Conservation (phyloP, 2,888 invertebrate species). For the Stomorhina lunata region DNA sequence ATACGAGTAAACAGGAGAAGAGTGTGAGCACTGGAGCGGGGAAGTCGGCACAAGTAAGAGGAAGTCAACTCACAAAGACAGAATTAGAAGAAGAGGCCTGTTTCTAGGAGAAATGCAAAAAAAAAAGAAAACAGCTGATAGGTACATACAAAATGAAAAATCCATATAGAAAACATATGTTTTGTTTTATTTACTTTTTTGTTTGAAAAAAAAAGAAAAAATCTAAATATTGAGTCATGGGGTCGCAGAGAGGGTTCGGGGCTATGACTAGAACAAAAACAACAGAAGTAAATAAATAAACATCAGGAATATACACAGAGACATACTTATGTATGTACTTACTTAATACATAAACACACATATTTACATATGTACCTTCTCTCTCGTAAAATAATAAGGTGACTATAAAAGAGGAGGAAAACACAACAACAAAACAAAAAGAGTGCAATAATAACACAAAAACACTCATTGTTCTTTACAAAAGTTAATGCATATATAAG, state of each 20-base stretch:
- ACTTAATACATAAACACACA: neutral
- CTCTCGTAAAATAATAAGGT: neutral
- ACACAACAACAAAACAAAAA: conserved; percentile 8
- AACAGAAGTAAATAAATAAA: neutral
- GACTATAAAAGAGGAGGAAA: conserved; percentile 25
- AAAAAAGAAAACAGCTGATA: conserved; percentile 60
- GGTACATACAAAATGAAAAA: conserved; percentile 43
- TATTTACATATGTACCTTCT: neutral
- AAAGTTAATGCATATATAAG: neutral
- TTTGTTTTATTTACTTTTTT: conserved; percentile 53
- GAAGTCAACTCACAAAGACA: conserved; percentile 49
- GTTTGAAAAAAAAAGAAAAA: conserved; percentile 16
- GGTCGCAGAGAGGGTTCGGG: neutral
- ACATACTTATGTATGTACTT: neutral
- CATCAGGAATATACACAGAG: neutral
- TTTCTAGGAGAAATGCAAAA: conserved; percentile 44
- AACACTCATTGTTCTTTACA: conserved; percentile 42
- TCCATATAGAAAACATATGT: conserved; percentile 59
- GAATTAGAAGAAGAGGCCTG: conserved; percentile 55
- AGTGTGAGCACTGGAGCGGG: neutral
- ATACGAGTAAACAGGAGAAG: neutral
- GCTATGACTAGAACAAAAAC: neutral
- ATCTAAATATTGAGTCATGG: neutral
- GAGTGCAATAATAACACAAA: conserved; percentile 9
- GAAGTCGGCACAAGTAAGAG: conserved; percentile 12